Percentiles rank a stretch among this genome's conserved stretches.
These are phyloP conservation scores for Herpetotheres cachinnans DNA, from an alignment of 2,113 vertebrate species.

Conservation along the genomic window DNA sequence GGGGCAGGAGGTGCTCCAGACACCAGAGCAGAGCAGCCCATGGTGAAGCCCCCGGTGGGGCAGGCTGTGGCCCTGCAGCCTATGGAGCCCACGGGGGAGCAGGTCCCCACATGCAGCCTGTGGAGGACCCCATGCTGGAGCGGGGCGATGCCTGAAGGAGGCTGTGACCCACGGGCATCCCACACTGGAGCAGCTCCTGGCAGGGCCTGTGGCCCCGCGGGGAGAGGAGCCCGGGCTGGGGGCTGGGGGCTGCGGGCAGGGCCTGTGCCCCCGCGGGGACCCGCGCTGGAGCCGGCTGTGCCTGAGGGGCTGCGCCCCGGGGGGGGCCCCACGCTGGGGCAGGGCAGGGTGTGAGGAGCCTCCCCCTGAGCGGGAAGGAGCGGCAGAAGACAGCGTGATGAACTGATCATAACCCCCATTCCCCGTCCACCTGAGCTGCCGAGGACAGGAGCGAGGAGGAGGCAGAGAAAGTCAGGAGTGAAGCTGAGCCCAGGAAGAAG, in stretches of 20 bases:
- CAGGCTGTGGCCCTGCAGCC: neutral
- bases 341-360: neutral
- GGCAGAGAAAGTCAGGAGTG: neutral
- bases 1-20: neutral
- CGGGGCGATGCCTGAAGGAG: neutral
- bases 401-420: neutral
- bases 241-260: neutral
- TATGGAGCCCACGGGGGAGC: too few relatives aligned
- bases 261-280: neutral
- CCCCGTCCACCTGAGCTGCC: neutral
- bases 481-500: neutral
- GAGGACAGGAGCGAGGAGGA: neutral
- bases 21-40: accelerated
- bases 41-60: neutral
- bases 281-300: neutral
- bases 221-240: neutral
- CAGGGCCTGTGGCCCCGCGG: neutral
- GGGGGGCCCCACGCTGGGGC: neutral
- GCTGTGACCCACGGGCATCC: too few relatives aligned
- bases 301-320: neutral
- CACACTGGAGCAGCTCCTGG: neutral
- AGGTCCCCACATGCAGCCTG: too few relatives aligned
- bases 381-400: neutral
- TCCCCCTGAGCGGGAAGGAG: neutral
- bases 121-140: too few relatives aligned